Evolutionary conservation across 2,888 invertebrate genomes (phyloP), one percentile per base, ranked within the genome.

Genomic region (Achlya flavicornis): DNA sequence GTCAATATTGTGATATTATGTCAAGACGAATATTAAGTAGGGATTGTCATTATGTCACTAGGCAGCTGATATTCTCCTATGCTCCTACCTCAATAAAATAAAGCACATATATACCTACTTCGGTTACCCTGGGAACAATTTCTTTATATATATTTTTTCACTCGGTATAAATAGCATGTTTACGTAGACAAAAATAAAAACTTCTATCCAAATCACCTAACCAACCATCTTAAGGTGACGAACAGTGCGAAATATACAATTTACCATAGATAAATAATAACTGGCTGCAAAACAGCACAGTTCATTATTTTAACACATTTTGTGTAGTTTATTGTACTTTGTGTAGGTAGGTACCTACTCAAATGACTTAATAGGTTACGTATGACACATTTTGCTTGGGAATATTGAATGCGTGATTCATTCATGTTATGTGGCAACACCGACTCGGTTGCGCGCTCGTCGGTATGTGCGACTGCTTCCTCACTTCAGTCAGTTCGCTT

Each of bases 401-500:
- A 19, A 53, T 19, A 53, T 53, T 19, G 8, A 10, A 19, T 53
- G 19, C 10, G 53, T 53, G 48, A 53, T 19, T 19, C 19, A 53
- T 53, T 53, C 1, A 19, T 16, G 16, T 53, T 16, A 19, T 46
- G n/a, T 46, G 46, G 46, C n/a, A 46, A n/a, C 46, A n/a, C 43
- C 41, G 35, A 35, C 38, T 38, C 10, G 10, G 8, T 7, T 38
- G 43, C 43, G 16, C n/a, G n/a, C 48, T n/a, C n/a, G n/a, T 48
- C 48, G 48, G 48, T 48, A 48, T 48, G 48, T 16, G 35, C 6
- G 41, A 46, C n/a, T 53, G 48, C 53, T 53, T 53, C 53, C 53
- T 53, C n/a, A n/a, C n/a, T n/a, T n/a, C n/a, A n/a, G n/a, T n/a
- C 53, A 53, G 53, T 53, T 16, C 53, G 53, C 53, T 53, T 19